A percentile compares a stretch with the other conserved stretches of the same genome.
Evolutionary conservation across 2,888 invertebrate genomes (phyloP).

Genomic region (Luperina testacea): DNA sequence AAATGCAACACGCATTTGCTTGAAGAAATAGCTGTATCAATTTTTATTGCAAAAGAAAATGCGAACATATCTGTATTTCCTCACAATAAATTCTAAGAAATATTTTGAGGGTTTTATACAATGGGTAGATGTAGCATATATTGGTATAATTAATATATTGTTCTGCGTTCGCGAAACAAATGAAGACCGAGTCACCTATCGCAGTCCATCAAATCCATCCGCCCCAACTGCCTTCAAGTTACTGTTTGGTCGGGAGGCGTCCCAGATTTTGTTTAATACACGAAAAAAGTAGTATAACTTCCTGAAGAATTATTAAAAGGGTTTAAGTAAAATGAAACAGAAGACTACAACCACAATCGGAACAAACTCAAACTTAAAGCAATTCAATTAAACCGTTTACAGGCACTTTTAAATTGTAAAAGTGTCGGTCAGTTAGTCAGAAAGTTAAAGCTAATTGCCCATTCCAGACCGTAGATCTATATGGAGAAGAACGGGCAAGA

Average conservation of each 20-base stretch:
- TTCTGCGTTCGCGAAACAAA: neutral
- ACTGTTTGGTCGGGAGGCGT: neutral
- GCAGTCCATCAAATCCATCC: neutral
- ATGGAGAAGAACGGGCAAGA: too few species aligned
- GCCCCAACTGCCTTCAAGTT: neutral
- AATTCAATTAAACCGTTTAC: too few species aligned
- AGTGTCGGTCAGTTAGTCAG: too few species aligned
- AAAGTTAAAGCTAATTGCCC: too few species aligned
- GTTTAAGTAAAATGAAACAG: neutral
- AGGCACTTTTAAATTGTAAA: too few species aligned
- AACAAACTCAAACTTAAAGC: neutral
- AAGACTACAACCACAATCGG: neutral
- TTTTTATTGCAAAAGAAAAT: neutral
- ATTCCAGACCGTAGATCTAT: too few species aligned
- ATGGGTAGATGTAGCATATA: neutral
- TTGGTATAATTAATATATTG: neutral
- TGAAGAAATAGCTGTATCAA: neutral
- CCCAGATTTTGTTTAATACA: neutral
- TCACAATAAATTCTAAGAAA: neutral
- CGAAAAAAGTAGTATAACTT: neutral
- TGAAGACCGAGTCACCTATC: neutral
- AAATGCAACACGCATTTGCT: neutral
- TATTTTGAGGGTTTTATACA: neutral
- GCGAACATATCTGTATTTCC: neutral
- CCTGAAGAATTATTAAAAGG: neutral